A percentile compares a stretch with the other conserved stretches of the same genome.
These are phyloP conservation scores for Casuarius casuarius DNA, from an alignment of 2,113 vertebrate genomes.

Conservation along the genomic window DNA sequence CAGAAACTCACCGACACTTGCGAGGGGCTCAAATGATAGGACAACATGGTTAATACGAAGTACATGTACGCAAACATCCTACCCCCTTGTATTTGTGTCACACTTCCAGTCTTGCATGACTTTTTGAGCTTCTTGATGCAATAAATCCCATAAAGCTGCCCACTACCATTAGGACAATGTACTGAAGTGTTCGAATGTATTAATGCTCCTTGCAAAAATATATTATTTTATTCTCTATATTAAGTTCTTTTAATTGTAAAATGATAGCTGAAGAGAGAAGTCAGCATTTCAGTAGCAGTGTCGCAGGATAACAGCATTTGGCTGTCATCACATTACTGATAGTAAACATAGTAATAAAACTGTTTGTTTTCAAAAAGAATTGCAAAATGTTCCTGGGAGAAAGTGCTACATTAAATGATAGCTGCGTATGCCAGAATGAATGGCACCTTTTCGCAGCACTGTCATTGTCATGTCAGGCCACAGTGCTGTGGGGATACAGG, in stretches of 20 bases:
- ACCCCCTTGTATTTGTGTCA: neutral
- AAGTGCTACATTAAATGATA: neutral
- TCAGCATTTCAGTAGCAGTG: neutral
- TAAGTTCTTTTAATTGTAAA: neutral
- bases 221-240: neutral
- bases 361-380: neutral
- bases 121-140: neutral
- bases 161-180: neutral
- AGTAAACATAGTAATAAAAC: neutral
- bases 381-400: slow-evolving; percentile 1
- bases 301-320: neutral
- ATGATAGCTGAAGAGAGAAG: neutral
- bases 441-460: neutral
- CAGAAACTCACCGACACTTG: neutral
- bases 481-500: neutral
- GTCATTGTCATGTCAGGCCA: neutral
- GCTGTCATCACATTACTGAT: neutral
- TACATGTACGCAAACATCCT: neutral
- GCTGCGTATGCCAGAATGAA: neutral
- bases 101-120: neutral
- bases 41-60: neutral
- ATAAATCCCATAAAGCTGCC: neutral
- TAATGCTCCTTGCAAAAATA: neutral
- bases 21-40: neutral
- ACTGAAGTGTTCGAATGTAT: neutral